A percentile compares a stretch with the other conserved stretches of the same genome.
Conservation (phyloP, 2,113 vertebrate genomes). For the Trichechus manatus region DNA sequence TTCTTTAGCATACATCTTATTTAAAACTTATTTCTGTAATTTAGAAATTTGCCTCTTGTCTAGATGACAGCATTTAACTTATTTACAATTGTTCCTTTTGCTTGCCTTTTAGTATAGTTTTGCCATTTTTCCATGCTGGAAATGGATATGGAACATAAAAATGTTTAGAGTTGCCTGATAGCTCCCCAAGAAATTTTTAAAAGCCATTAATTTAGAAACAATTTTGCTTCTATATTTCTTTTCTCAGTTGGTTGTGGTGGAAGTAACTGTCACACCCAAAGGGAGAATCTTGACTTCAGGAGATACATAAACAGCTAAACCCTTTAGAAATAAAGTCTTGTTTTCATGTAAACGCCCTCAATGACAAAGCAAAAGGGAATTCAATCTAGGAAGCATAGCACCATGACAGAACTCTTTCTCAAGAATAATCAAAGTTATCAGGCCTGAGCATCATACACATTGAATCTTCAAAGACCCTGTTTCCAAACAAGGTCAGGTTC, state of each 20-base stretch:
- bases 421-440: neutral
- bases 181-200: constrained; percentile 79
- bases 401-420: neutral
- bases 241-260: constrained; percentile 80
- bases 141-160: constrained; percentile 72
- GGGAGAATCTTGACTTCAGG: constrained; percentile 61
- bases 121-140: constrained; percentile 58
- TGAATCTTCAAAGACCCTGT: neutral
- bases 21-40: constrained; percentile 69
- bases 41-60: constrained; percentile 43
- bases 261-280: constrained; percentile 76
- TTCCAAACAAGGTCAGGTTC: neutral
- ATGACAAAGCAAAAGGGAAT: neutral
- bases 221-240: constrained; percentile 76
- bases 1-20: constrained; percentile 32
- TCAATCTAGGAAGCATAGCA: neutral
- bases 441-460: neutral
- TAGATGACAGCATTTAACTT: constrained; percentile 64
- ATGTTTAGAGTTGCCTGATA: constrained; percentile 73
- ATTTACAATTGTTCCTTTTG: constrained; percentile 58
- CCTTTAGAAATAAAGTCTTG: constrained; percentile 53
- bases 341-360: constrained; percentile 47
- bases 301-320: constrained; percentile 45
- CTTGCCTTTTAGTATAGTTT: constrained; percentile 67
- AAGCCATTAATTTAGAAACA: constrained; percentile 80